Evolutionary conservation across 2,797 vertebrate species (phyloP), one percentile per base, ranked within the genome.

Genomic region (Mormyrus hasselquistii): DNA sequence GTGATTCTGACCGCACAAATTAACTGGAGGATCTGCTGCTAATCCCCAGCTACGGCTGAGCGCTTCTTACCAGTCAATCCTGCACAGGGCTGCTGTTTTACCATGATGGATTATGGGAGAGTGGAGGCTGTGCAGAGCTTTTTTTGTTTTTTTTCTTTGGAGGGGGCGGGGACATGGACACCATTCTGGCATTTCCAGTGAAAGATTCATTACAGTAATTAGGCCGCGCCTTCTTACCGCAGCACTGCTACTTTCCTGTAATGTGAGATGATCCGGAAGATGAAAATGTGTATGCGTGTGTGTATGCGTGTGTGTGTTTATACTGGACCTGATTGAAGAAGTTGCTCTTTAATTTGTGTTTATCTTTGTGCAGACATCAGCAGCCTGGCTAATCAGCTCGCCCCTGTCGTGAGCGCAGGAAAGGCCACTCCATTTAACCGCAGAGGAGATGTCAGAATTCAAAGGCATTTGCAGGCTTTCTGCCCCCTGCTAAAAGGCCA

Each of bases 181-280:
- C 92, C 91, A 93, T 93, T 90, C 93, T 93, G 94, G 90, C 93
- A 91, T 93, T 94, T 95, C 92, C 93, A 93, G 92, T 92, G 92
- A 91, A 96, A 96, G 95, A 96, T 96, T 95, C 93, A 96, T 96
- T 95, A 95, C 93, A 90, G 94, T 94, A 96, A 96, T 96, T 95
- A 95, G 93, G 92, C 92, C 92, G 69, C 92, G 90, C 92, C 94
- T 94, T 93, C 92, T 90, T 93, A 25, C 87, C 55, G 55, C 22
- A 6, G 41, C 6, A 38, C n/a, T 9, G 41, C 6, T 14, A 76
- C 44, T 55, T 86, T 86, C 57, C 19, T 29, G 53, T 59, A 79
- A 25, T 9, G 59, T 7, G 16, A 84, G 87, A 41, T 69, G 55
- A 49, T 44, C 53, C 55, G 19, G 49, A 7, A 86, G 50, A 88